Evolutionary conservation across 2,888 invertebrate genomes (phyloP).

Genomic region (Drosophila algonquin): DNA sequence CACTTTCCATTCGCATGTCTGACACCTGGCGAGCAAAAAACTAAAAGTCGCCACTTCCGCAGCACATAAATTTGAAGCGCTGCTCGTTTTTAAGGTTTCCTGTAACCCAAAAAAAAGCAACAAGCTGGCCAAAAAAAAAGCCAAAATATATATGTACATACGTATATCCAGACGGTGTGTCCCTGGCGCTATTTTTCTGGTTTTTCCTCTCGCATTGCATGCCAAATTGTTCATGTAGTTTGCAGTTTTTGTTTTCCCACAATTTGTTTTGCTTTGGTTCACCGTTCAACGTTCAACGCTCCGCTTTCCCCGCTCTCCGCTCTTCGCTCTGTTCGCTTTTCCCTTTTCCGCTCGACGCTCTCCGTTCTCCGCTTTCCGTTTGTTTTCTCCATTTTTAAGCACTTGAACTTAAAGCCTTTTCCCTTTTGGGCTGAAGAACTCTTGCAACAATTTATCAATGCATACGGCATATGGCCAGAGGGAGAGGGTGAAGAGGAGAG

Average conservation of each 20-base stretch:
- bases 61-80: slow-evolving; percentile 68
- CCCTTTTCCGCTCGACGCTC: slow-evolving; percentile 3
- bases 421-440: slow-evolving; percentile 44
- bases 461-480: slow-evolving; percentile 40
- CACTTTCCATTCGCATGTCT: slow-evolving; percentile 37
- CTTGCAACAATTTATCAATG: slow-evolving; percentile 68
- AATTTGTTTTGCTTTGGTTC: slow-evolving; percentile 58
- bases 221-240: slow-evolving; percentile 47
- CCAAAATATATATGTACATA: neutral
- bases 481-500: neutral
- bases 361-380: slow-evolving; percentile 21
- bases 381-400: slow-evolving; percentile 31
- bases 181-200: slow-evolving; percentile 17
- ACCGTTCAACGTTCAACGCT: slow-evolving; percentile 9
- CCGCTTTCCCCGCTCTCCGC: too few relatives aligned
- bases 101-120: slow-evolving; percentile 27
- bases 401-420: slow-evolving; percentile 52
- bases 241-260: slow-evolving; percentile 45
- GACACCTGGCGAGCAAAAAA: slow-evolving; percentile 60
- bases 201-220: slow-evolving; percentile 47
- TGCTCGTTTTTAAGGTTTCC: slow-evolving; percentile 60
- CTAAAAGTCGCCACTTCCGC: slow-evolving; percentile 71
- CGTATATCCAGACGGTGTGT: slow-evolving; percentile 17
- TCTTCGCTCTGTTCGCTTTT: slow-evolving; percentile 1
- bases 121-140: neutral